Evolutionary conservation across 2,888 invertebrate genomes (phyloP), one percentile per base, ranked within the genome.

Genomic region (Belgica antarctica): DNA sequence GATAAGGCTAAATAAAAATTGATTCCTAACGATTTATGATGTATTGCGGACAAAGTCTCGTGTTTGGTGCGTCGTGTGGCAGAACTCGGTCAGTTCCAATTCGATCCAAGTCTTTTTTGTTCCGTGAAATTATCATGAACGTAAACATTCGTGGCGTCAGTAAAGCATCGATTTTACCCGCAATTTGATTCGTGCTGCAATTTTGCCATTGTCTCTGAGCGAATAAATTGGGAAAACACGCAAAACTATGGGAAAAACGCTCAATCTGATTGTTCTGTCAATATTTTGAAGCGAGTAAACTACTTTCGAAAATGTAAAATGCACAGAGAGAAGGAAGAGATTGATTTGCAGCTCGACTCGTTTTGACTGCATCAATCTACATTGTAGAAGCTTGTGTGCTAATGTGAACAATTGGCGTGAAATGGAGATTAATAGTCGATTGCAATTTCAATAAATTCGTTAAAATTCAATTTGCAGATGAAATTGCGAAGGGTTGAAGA

Each of bases 1-100:
- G n/a, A 10, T n/a, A 41, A 41, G 41, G 41, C 41, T 41, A n/a
- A 41, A 41, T 41, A 41, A 41, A 41, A 41, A 41, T 41, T 41
- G 41, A 41, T 41, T 41, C 41, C 41, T 41, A 2, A 41, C 41
- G 41, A 4, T 41, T 41, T 41, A 41, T 41, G 41, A 41, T 15
- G n/a, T n/a, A n/a, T n/a, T n/a, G n/a, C n/a, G n/a, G n/a, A n/a
- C n/a, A n/a, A n/a, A 41, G 15, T 41, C 8, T 41, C n/a, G 41
- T 15, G 41, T 41, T 12, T 41, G 41, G 15, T n/a, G 41, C 15
- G 41, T n/a, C 41, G 41, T 2, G 3, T 41, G 3, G 41, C 2
- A 31, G 31, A 31, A 31, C 31, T 7, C 4, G 12, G 41, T 41
- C n/a, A 31, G 15, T 41, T 41, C 41, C 3, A 41, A 41, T 41